Percentiles rank a stretch among this genome's conserved stretches.
Conservation (phyloP, 2,797 vertebrate genomes). For the Microctenopoma steveboyesi region DNA sequence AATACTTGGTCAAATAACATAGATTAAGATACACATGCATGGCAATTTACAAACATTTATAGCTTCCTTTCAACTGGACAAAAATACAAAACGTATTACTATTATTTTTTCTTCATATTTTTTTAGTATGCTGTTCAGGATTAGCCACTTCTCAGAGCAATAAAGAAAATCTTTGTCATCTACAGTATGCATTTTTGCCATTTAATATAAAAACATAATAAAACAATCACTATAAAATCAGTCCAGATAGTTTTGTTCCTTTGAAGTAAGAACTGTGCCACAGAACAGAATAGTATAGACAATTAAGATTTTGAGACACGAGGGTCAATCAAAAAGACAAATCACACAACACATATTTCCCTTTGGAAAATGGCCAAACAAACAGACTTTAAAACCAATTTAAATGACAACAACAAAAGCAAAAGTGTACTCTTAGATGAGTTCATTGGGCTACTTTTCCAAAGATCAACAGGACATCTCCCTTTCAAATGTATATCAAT, state of each 20-base stretch:
- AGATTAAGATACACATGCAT: slow-evolving; percentile 5
- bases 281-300: slow-evolving; percentile 62
- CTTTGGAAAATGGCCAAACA: slow-evolving; percentile 82
- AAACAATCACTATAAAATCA: slow-evolving; percentile 52
- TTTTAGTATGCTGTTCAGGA: slow-evolving; percentile 26
- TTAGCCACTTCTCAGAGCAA: slow-evolving; percentile 34
- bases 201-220: slow-evolving; percentile 45
- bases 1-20: not conserved
- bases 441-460: slow-evolving; percentile 80
- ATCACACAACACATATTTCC: slow-evolving; percentile 79
- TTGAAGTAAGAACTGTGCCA: slow-evolving; percentile 73
- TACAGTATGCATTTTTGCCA: slow-evolving; percentile 39
- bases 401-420: slow-evolving; percentile 84
- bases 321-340: slow-evolving; percentile 78
- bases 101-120: slow-evolving; percentile 14
- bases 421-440: slow-evolving; percentile 75
- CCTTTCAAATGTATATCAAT: slow-evolving; percentile 82
- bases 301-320: slow-evolving; percentile 75
- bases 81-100: slow-evolving; percentile 15
- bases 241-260: slow-evolving; percentile 65
- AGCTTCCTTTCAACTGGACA: slow-evolving; percentile 46
- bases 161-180: slow-evolving; percentile 28
- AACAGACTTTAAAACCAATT: slow-evolving; percentile 84
- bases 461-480: slow-evolving; percentile 84
- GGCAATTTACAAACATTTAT: slow-evolving; percentile 30